Base-by-base conservation (phyloP, 2,888 invertebrate species). In the Pseudoips prasinana region DNA sequence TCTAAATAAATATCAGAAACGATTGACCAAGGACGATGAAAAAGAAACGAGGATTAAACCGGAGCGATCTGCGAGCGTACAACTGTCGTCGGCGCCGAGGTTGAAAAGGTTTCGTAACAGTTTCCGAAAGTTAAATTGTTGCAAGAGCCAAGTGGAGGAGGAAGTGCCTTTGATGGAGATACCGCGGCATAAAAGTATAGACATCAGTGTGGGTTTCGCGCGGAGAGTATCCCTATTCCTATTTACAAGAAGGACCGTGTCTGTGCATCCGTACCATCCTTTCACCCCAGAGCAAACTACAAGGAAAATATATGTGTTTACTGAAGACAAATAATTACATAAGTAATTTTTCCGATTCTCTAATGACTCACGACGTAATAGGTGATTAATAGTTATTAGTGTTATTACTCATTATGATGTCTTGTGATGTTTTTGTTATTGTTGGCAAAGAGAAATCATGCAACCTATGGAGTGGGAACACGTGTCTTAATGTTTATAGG, bases 251-350 rank as follows among this genome's bases (percentile, higher is more conserved):
- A 70, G 73, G 41, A 76, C 84, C 1, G 80, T 83, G 18, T 82
- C 82, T 38, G 66, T 78, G 18, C 88, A 88, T 48, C 88, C 88
- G 0, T 88, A 85, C 44, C 88, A 88, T 38, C 88, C 88, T 1
- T 88, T 68, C 39, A 85, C 84, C 8, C 88, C 88, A 5, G 70
- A 69, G 31, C 84, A 84, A 53, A 79, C 78, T 0, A 74, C 84
- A 4, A 73, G 88, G 51, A 87, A 86, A 65, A 75, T 88, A 18
- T 60, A 75, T 39, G 44, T 81, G 17, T 64, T 66, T 33, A 43
- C 55, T 22, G 76, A 83, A 28, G 69, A 79, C 28, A 75, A 73
- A 54, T 50, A 38, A 48, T 33, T 34, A 14, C 5, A 14, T 14
- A 3, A 3, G 14, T 14, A 20, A 6, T 4, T 28, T 25, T 39